Evolutionary conservation across 1,140 invertebrate genomes (phyloP), one percentile per base, ranked within the genome.

Genomic region (Psilanteris sp.): DNA sequence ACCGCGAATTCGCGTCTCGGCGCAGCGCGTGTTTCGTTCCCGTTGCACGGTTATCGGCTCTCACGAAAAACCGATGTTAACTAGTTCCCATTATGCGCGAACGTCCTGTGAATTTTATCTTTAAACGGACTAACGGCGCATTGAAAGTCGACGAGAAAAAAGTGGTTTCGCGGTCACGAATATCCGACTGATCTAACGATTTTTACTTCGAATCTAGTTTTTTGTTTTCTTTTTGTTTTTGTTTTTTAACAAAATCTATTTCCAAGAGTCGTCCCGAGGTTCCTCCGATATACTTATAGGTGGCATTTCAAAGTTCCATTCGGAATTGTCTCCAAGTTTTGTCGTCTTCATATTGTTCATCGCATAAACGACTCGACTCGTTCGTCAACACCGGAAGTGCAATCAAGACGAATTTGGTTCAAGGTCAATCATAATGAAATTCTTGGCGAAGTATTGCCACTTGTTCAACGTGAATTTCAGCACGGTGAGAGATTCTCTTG

Each of bases 381-480:
- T 32, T 54, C 11, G 27, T 46, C 27, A 13, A 32, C 29, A 32
- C 39, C 36, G 41, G 71, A 67, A 52, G 62, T 32, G 31, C 16
- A 36, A 61, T 57, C 32, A 31, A 31, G 24, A 18, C 46, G 22
- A 62, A 67, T 62, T 55, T 37, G 55, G 55, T 34, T 67, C 71
- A 75, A 75, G 61, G 48, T 8, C 34, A 36, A 18, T 10, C 22
- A 46, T 73, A 43, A 86, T 87, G 85, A 86, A 87, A 79, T 88
- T 87, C 78, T 72, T 86, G 70, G 85, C 84, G 59, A 83, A 83
- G 67, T 85, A 86, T 79, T 83, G 77, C 72, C 81, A 85, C 57
- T 81, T 84, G 44, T 76, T 85, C 80, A 82, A 70, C 82, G 77
- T 86, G 68, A 83, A 83, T 75, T 87, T 87, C 34, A 55, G 54